Evolutionary conservation across 2,888 invertebrate species (phyloP).

Genomic region (Pteria penguin): DNA sequence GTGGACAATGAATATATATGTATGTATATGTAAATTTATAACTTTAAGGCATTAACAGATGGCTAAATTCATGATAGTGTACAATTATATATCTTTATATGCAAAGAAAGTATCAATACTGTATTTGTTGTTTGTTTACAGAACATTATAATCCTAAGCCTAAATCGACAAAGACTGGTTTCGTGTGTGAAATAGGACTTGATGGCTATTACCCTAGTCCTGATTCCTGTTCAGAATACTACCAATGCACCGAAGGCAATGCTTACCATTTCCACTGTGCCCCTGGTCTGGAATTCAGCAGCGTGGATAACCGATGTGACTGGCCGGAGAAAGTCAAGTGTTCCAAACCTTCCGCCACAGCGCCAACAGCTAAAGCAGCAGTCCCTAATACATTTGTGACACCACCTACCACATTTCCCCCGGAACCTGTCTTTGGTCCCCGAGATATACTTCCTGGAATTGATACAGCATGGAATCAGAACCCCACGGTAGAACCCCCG

Average conservation of each 20-base stretch:
- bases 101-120: too few species aligned
- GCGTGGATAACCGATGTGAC: slow-evolving; percentile 60
- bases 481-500: too few species aligned
- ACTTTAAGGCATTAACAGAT: too few species aligned
- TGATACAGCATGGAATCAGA: too few species aligned
- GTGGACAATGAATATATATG: too few species aligned
- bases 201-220: slow-evolving; percentile 63
- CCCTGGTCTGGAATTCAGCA: slow-evolving; percentile 59
- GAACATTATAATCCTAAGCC: too few species aligned
- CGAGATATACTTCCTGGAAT: too few species aligned
- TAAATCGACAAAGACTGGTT: background rate
- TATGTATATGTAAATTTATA: too few species aligned
- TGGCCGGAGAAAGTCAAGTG: slow-evolving; percentile 63
- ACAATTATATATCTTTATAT: too few species aligned
- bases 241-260: slow-evolving; percentile 58
- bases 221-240: slow-evolving; percentile 57
- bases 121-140: too few species aligned
- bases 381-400: background rate
- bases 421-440: too few species aligned
- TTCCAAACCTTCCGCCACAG: background rate
- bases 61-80: too few species aligned
- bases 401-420: background rate
- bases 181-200: slow-evolving; percentile 21
- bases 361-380: background rate
- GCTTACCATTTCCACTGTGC: slow-evolving; percentile 65